These are phyloP conservation scores for Pocillopora damicornis DNA, from an alignment of 64 coral and sea anemone genomes.

Conservation along the genomic window DNA sequence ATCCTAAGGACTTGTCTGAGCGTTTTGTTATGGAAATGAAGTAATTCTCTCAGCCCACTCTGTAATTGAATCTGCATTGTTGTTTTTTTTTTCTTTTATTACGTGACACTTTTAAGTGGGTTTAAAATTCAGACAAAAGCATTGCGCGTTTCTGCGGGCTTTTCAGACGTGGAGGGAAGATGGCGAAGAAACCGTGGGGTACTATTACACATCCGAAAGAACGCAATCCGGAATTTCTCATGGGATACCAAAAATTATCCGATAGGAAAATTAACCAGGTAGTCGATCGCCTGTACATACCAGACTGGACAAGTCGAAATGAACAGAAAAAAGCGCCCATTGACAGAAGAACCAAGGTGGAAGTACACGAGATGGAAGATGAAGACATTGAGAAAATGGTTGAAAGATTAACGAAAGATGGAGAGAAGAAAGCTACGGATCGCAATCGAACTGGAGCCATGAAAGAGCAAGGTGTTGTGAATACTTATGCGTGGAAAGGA, in stretches of 20 bases:
- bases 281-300: slow-evolving; percentile 67
- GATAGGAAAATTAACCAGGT: slow-evolving; percentile 47
- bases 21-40: slow-evolving; percentile 10
- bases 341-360: slow-evolving; percentile 43
- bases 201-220: slow-evolving; percentile 95
- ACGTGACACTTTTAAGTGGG: background rate
- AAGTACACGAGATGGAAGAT: slow-evolving; percentile 35
- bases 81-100: background rate
- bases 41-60: background rate
- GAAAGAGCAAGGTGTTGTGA: slow-evolving; percentile 76
- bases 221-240: slow-evolving; percentile 59
- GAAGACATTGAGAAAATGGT: slow-evolving; percentile 72
- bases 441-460: slow-evolving; percentile 91
- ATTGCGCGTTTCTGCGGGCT: no score
- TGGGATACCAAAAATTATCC: slow-evolving; percentile 73
- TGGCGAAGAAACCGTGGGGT: slow-evolving; percentile 87
- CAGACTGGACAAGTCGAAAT: slow-evolving; percentile 65
- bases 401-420: slow-evolving; percentile 65
- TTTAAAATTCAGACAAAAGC: background rate
- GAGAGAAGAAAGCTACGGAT: slow-evolving; percentile 66
- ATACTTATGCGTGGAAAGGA: slow-evolving; percentile 93
- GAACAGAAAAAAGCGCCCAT: slow-evolving; percentile 42
- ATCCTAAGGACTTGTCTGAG: background rate
- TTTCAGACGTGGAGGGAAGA: background rate
- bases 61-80: background rate